Conservation (phyloP, 2,797 vertebrate genomes). For the Meda fulgida region DNA sequence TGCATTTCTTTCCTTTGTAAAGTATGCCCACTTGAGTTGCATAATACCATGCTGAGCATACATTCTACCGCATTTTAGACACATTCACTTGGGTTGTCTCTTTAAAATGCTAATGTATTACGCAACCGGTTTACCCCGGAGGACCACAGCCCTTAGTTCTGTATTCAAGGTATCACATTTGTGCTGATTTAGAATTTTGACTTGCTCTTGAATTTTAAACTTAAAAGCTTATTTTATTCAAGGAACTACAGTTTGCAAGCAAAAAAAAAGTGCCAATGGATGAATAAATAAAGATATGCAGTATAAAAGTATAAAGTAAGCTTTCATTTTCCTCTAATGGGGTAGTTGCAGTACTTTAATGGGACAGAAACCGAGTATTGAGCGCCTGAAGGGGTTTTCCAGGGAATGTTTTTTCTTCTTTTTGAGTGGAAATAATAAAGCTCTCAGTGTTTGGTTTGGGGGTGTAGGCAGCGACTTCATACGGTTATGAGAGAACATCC, state of each 20-base stretch:
- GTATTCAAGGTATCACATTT: conserved; percentile 36
- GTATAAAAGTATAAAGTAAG: neutral
- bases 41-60: neutral
- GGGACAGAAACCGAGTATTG: conserved; percentile 32
- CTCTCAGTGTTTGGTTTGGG: conserved; percentile 50
- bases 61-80: neutral
- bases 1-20: neutral
- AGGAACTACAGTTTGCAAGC: conserved; percentile 6
- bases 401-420: conserved; percentile 29
- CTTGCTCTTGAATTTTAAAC: conserved; percentile 54
- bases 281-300: neutral
- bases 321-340: neutral
- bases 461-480: conserved; percentile 10
- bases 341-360: neutral
- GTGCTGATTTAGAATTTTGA: conserved; percentile 59
- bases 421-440: conserved; percentile 47
- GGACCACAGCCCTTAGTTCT: conserved; percentile 5
- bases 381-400: conserved; percentile 58
- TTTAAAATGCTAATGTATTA: conserved; percentile 54
- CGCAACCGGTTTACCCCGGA: conserved; percentile 65
- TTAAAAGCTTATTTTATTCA: conserved; percentile 50
- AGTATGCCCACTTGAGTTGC: neutral
- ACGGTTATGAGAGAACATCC: conserved; percentile 36
- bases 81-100: neutral
- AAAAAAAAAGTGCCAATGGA: neutral